phyloP scores from a whole-genome alignment of 2,797 vertebrate genomes.

The Eutrigla gurnardus region DNA sequence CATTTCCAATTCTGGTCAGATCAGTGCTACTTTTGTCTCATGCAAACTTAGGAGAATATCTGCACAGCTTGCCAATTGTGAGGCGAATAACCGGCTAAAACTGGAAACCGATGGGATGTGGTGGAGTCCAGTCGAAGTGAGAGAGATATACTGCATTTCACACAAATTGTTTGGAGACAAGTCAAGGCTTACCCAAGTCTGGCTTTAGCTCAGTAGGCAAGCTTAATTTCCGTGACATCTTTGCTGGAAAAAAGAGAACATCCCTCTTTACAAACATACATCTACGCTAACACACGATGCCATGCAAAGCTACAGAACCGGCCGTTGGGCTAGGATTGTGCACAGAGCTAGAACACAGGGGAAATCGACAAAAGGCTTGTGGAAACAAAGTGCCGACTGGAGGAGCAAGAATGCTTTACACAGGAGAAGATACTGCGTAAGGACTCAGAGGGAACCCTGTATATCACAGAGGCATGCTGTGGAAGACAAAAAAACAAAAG shows the following conservation, averaged over 20 bases:
- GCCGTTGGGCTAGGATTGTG: conserved; percentile 59
- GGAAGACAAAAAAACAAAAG: conserved; percentile 68
- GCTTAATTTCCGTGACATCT: conserved; percentile 99
- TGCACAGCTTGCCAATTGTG: conserved; percentile 72
- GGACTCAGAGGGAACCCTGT: conserved; percentile 56
- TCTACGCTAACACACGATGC: conserved; percentile 81
- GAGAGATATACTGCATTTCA: conserved; percentile 65
- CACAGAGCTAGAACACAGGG: conserved; percentile 59
- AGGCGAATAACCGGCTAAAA: conserved; percentile 67
- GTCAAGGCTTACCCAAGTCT: conserved; percentile 97
- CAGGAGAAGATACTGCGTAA: conserved; percentile 46
- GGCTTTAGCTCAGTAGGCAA: conserved; percentile 99
- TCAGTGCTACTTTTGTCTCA: conserved; percentile 72
- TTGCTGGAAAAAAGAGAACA: conserved; percentile 99
- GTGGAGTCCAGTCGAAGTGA: conserved; percentile 70
- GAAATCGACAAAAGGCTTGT: conserved; percentile 44
- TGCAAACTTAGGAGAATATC: conserved; percentile 73
- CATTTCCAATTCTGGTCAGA: conserved; percentile 56
- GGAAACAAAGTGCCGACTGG: conserved; percentile 41
- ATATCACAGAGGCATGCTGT: conserved; percentile 73
- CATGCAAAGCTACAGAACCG: conserved; percentile 80
- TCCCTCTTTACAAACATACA: conserved; percentile 88
- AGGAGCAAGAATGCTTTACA: conserved; percentile 65
- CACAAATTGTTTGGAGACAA: conserved; percentile 80
- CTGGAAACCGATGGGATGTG: conserved; percentile 68